Evolutionary conservation across 2,113 vertebrate species (phyloP).

Genomic region (Noctilio leporinus): DNA sequence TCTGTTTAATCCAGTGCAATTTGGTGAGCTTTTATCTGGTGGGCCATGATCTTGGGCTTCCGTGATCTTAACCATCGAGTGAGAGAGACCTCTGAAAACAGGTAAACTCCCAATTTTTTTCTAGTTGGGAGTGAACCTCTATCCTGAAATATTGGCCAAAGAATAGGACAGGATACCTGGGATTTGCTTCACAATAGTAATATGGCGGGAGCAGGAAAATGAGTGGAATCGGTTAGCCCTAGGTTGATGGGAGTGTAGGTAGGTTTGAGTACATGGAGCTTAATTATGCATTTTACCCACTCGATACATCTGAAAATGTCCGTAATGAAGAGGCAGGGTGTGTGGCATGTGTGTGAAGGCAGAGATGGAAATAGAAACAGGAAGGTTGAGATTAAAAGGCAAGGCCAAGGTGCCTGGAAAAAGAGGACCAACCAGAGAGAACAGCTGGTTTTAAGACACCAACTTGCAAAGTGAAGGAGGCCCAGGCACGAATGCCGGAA

Average conservation of each 20-base stretch:
- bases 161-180: too few species aligned
- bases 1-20: not conserved
- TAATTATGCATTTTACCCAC: not conserved
- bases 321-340: not conserved
- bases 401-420: not conserved
- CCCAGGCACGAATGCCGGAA: accelerated
- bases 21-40: not conserved
- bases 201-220: not conserved
- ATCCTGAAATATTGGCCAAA: not conserved
- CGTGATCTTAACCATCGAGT: not conserved
- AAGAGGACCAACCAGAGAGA: not conserved
- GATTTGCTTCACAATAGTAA: not conserved
- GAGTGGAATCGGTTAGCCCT: not conserved
- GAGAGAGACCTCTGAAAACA: not conserved
- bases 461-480: not conserved
- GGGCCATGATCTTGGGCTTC: not conserved
- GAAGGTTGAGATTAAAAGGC: not conserved
- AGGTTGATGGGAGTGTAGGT: not conserved
- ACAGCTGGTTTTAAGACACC: not conserved
- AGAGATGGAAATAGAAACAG: not conserved
- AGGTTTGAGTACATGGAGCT: not conserved
- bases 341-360: too few species aligned
- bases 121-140: too few species aligned
- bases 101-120: not conserved
- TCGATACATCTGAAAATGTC: not conserved